Base-by-base conservation (phyloP, 2,888 invertebrate genomes). In the Morpho achilles region DNA sequence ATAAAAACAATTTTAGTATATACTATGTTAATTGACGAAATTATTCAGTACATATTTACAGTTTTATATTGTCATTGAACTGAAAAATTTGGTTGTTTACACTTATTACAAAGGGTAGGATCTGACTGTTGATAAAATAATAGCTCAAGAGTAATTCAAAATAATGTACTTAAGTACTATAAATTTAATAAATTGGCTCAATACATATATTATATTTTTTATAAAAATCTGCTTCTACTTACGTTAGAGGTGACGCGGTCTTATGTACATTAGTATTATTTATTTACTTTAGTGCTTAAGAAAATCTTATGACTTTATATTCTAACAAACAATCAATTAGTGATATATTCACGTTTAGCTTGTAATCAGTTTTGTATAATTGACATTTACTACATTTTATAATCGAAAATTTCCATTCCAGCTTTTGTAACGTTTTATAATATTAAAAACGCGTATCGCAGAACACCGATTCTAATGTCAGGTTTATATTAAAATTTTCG, bases 261-360 rank as follows among this genome's bases (percentile, higher is more conserved):
- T 32, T 67, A 64, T 87, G 82, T 87, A 86, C 72, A 82, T 84
- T 88, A 87, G 87, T 88, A 88, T 89, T 89, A 89, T 87, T 88
- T 88, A 88, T 89, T 89, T 83, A 83, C 67, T 79, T 80, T 87
- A 89, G 87, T 67, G 80, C 80, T 76, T 88, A 87, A 86, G 86
- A 68, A 79, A 78, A 76, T 78, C 75, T 81, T 87, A 86, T 80
- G 79, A 84, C 80, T 73, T 72, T 68, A 74, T 54, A 40, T 53
- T 39, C 67, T 69, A 66, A 61, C 16, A 59, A 59, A 60, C 54
- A 62, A 53, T 54, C 60, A 56, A 70, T 76, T 78, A 80, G 81
- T 84, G 85, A 83, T 75, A 80, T 69, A 73, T 67, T 80, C 80
- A 79, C 82, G 60, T 76, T 72, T 81, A 79, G 79, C 76, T 80